phyloP scores from a whole-genome alignment of 1,140 invertebrate species.

The Psix sp. region DNA sequence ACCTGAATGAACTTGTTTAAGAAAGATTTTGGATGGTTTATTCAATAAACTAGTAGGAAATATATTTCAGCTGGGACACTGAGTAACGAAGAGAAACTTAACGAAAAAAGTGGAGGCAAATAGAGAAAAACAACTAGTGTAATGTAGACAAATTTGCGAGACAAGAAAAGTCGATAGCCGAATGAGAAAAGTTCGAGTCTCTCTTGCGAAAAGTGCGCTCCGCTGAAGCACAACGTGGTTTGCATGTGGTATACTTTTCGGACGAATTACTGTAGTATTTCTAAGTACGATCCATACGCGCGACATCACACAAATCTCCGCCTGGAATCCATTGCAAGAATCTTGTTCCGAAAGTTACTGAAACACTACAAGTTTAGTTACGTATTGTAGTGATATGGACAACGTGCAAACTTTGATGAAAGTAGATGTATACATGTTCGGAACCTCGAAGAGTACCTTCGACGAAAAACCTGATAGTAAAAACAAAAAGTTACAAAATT shows the following conservation, averaged over 20 bases:
- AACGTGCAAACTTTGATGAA: conserved; percentile 31
- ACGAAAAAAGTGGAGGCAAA: conserved; percentile 2
- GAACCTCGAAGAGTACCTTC: no score
- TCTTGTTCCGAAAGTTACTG: conserved; percentile 36
- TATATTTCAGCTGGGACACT: conserved; percentile 5
- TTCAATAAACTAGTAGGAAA: conserved; percentile 23
- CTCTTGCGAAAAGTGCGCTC: background rate
- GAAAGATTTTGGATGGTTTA: conserved; percentile 20
- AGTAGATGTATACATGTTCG: conserved; percentile 23
- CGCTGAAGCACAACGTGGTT: conserved; percentile 10
- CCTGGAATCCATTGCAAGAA: conserved; percentile 21
- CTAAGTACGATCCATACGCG: conserved; percentile 12
- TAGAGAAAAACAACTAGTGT: conserved; percentile 1
- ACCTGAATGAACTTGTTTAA: conserved; percentile 20
- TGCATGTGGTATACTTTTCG: conserved; percentile 23
- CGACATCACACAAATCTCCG: conserved; percentile 22
- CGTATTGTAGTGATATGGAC: conserved; percentile 7
- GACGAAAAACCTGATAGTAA: background rate
- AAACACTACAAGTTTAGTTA: conserved; percentile 30
- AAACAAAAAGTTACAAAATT: no score
- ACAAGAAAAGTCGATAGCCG: conserved; percentile 15
- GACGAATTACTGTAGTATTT: conserved; percentile 20
- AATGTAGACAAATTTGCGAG: conserved; percentile 12
- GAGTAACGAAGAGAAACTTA: conserved; percentile 38
- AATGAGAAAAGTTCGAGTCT: conserved; percentile 18